Base-by-base conservation (phyloP, 2,888 invertebrate genomes). In the Meloe dianella region DNA sequence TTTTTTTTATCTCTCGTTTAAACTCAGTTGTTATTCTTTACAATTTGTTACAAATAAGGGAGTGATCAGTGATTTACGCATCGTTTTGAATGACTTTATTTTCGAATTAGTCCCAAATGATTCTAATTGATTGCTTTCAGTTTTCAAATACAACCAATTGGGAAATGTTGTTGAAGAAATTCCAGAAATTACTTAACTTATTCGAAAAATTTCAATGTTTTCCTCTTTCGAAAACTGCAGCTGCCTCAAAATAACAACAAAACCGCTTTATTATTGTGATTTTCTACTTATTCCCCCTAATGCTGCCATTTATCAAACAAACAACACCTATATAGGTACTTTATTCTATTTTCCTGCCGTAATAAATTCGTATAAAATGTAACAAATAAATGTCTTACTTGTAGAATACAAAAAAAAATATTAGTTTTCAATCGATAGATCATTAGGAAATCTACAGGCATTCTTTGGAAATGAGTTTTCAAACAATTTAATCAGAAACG, bases 381-480 rank as follows among this genome's bases (percentile, higher is more conserved):
- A n/a, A n/a, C n/a, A n/a, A n/a, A n/a, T n/a, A n/a, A n/a, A n/a
- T n/a, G n/a, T n/a, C n/a, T n/a, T n/a, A n/a, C n/a, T n/a, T n/a
- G n/a, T n/a, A n/a, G n/a, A n/a, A n/a, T n/a, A n/a, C n/a, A n/a
- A n/a, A n/a, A n/a, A n/a, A n/a, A n/a, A n/a, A n/a, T n/a, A n/a
- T n/a, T 47, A 47, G 3, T 47, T 41, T 41, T 2, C 47, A 47
- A 47, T 47, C 20, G 20, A 14, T 35, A 35, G 57, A 57, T 57
- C 24, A 22, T 57, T 30, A 22, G 12, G 27, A 6, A 58, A n/a
- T 58, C 35, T 17, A 5, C 9, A 20, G n/a, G 58, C 29, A 32
- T 58, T 30, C 17, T 58, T 58, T 32, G 32, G 32, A 58, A 58
- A 58, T 58, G 30, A 58, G 58, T 30, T 58, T n/a, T n/a, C 58